A percentile compares a stretch with the other conserved stretches of the same genome.
phyloP scores from a whole-genome alignment of 2,888 invertebrate genomes.

The Papilio gigon region DNA sequence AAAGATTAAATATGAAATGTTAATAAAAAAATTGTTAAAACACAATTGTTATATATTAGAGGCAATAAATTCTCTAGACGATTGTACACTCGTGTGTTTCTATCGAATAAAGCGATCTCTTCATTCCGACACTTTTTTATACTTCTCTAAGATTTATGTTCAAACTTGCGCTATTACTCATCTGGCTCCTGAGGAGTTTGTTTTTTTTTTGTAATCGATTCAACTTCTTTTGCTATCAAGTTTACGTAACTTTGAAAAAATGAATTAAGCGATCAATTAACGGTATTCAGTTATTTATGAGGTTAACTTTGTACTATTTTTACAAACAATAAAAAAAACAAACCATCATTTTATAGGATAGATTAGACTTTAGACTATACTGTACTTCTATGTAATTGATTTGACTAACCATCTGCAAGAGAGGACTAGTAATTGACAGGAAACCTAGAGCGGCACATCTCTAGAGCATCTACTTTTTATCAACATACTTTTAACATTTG shows the following conservation, averaged over 20 bases:
- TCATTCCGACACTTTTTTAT: constrained; percentile 66
- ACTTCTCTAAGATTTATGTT: constrained; percentile 77
- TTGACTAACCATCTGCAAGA: too few species aligned
- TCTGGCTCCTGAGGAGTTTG: constrained; percentile 24
- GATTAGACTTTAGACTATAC: too few species aligned
- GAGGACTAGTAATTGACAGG: too few species aligned
- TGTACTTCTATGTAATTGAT: too few species aligned
- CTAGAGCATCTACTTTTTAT: too few species aligned
- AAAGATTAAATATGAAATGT: too few species aligned
- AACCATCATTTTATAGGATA: too few species aligned
- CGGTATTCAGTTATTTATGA: constrained; percentile 1
- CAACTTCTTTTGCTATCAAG: constrained; percentile 27
- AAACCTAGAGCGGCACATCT: too few species aligned
- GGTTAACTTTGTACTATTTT: background rate
- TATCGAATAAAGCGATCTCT: constrained; percentile 34
- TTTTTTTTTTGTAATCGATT: constrained; percentile 33
- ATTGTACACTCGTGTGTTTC: constrained; percentile 17
- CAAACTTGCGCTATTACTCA: constrained; percentile 52
- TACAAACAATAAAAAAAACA: background rate
- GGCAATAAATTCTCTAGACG: constrained; percentile 19
- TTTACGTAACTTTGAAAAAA: constrained; percentile 17
- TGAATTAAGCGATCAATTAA: constrained; percentile 12
- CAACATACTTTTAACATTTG: too few species aligned
- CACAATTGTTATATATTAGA: background rate
- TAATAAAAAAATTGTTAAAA: too few species aligned